Base-by-base conservation (phyloP, 2,888 invertebrate species). In the Apotomis turbidana region DNA sequence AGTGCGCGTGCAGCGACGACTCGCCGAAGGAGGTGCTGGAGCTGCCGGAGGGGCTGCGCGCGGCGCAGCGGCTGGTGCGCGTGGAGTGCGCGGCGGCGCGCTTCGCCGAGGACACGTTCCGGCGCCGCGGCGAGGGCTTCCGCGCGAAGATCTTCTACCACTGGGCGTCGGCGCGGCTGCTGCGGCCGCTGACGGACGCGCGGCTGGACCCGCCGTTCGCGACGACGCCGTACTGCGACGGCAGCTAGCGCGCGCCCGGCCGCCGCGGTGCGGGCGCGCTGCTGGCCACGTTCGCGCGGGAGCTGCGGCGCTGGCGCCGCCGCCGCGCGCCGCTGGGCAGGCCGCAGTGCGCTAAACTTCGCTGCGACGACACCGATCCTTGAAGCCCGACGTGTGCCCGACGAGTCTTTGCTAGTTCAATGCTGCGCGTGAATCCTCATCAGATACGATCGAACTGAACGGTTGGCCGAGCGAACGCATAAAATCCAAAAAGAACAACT, bases 61-160 rank as follows among this genome's bases (percentile, higher is more conserved):
- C 60, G 12, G 52, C 68, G 9, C 68, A 36, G 46, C 9, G 60
- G 4, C 44, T 44, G 68, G n/a, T 68, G 36, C 75, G 62, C 38
- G 76, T 78, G 12, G 60, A 68, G 13, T 52, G 74, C 9, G 77
- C 77, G 0, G 74, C 77, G 46, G 78, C 76, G 5, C 71, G 68
- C 10, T 82, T 78, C 68, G 58, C 75, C 0, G 73, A 61, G 46
- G 49, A 46, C 55, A 78, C 76, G 63, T 78, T 83, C 70, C 77
- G 81, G 5, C 76, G 77, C 3, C 78, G 74, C 41, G 77, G 78
- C 0, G 83, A 82, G 62, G 85, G 85, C 0, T 81, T 78, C 70
- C 74, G 81, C 36, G 81, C 76, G 3, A 74, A 80, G 36, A 70
- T 83, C 54, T 79, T 78, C 68, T 83, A 83, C 74, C 79, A 78